A percentile compares a stretch with the other conserved stretches of the same genome.
phyloP scores from a whole-genome alignment of 92 coral and sea anemone species.

The Muricea muricata region DNA sequence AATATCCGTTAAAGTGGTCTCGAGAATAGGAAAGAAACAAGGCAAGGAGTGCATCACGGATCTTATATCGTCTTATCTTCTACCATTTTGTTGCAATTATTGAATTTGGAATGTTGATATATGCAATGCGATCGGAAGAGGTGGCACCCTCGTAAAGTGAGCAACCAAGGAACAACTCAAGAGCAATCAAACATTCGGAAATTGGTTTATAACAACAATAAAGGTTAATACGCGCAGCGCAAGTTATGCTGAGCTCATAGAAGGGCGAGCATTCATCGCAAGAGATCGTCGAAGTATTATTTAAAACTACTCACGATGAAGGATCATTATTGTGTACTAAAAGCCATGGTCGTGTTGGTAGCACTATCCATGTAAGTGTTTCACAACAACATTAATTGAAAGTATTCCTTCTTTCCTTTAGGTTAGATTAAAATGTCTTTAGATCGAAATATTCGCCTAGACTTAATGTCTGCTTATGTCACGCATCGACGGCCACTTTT shows the following conservation, averaged over 20 bases:
- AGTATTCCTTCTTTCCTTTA: not conserved
- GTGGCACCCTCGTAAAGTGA: not conserved
- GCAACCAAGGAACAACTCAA: not conserved
- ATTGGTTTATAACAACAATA: not conserved
- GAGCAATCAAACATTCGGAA: not conserved
- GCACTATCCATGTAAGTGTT: not conserved
- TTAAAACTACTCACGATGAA: not conserved
- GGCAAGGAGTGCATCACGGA: not conserved
- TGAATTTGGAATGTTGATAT: not conserved
- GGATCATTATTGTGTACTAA: not conserved
- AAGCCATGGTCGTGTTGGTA: not conserved
- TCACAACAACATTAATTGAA: not conserved
- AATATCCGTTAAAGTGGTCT: constrained; percentile 1
- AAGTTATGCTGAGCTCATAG: constrained; percentile 10
- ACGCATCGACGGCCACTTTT: not conserved
- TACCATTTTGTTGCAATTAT: not conserved
- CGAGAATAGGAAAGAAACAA: not conserved
- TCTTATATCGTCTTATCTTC: not conserved
- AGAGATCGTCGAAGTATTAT: not conserved
- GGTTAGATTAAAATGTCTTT: not conserved
- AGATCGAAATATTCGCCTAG: not conserved
- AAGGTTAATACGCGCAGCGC: constrained; percentile 3
- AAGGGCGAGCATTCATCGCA: not conserved
- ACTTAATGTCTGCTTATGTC: constrained; percentile 4
- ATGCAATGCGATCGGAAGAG: not conserved